Base-by-base conservation (phyloP, 2,797 vertebrate genomes). In the Alcedo atthis region DNA sequence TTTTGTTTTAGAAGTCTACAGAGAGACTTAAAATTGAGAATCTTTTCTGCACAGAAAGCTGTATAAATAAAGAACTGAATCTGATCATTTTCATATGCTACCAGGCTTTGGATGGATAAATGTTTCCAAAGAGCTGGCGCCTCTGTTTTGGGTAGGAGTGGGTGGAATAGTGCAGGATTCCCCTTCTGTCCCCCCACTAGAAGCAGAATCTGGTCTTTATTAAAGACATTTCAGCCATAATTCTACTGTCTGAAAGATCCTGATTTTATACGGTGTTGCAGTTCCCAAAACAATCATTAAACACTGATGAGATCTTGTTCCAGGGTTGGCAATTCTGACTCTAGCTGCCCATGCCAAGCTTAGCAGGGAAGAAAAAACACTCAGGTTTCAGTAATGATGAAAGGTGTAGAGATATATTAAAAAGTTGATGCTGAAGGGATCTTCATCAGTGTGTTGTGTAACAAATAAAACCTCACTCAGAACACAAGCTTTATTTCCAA, bases 61-160 rank as follows among this genome's bases (percentile, higher is more conserved):
- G 68, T 85, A 69, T 92, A 95, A 94, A 95, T 79, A 95, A 96
- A 95, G 81, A 92, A 86, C 55, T 77, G 46, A 87, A 85, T 90
- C 75, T 97, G 96, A 97, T 97, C 92, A 81, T 92, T 96, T 97
- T 97, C 97, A 97, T 97, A 96, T 98, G 97, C 93, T 97, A 92
- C 96, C 96, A 97, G 97, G 95, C 94, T 97, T 95, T 92, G 93
- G 94, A 77, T 80, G 94, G 95, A 87, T 87, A 94, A 95, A 95
- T 87, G 85, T 95, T 97, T 97, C 97, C 97, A 94, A 96, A 97
- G 94, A 91, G 94, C 95, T 94, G 97, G 96, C 92, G 90, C 91
- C 96, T 96, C 95, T 96, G 62, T 85, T 93, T 95, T 92, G 92
- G 92, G 78, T 85, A 93, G 87, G 55, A 94, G 71, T 42, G 90